A percentile compares a stretch with the other conserved stretches of the same genome.
Conservation (phyloP, 30 jellyfish, hydroid and myxozoan species). For the Rhopilema esculentum region DNA sequence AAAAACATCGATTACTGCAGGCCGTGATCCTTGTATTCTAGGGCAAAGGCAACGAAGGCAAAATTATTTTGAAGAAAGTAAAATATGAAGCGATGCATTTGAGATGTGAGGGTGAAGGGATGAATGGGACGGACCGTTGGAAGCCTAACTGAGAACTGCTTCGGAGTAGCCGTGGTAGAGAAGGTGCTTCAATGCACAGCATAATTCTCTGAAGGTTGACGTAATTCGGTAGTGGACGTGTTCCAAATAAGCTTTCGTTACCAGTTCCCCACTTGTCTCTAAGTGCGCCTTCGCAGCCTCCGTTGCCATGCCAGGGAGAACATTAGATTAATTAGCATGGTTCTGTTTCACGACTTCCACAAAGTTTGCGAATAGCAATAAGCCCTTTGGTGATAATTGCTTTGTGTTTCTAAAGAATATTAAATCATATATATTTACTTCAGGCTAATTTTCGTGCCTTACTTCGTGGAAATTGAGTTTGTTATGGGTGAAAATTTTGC, state of each 20-base stretch:
- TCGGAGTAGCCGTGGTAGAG: too few relatives aligned
- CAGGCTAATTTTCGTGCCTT: slow-evolving; percentile 35
- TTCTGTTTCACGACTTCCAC: not conserved
- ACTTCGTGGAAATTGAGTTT: slow-evolving; percentile 29
- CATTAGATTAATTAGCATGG: not conserved
- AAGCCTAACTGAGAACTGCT: too few relatives aligned
- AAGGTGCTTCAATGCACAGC: too few relatives aligned
- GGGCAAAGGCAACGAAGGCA: too few relatives aligned
- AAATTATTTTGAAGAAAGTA: too few relatives aligned
- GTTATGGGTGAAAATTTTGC: slow-evolving; percentile 5
- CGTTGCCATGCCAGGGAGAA: too few relatives aligned
- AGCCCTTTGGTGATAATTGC: not conserved
- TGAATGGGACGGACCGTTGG: too few relatives aligned
- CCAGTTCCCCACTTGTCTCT: too few relatives aligned
- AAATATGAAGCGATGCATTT: too few relatives aligned
- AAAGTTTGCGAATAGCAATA: not conserved
- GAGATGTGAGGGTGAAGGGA: too few relatives aligned
- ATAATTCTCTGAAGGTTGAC: too few relatives aligned
- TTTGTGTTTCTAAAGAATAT: slow-evolving; percentile 8
- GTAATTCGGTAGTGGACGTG: too few relatives aligned
- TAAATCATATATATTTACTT: slow-evolving; percentile 27
- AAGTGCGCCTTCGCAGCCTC: not conserved
- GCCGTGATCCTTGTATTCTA: not conserved
- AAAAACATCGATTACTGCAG: not conserved
- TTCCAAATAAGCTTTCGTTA: not conserved